These are phyloP conservation scores for Lamellibrachia columna DNA, from an alignment of 2,888 invertebrate genomes.

Conservation along the genomic window DNA sequence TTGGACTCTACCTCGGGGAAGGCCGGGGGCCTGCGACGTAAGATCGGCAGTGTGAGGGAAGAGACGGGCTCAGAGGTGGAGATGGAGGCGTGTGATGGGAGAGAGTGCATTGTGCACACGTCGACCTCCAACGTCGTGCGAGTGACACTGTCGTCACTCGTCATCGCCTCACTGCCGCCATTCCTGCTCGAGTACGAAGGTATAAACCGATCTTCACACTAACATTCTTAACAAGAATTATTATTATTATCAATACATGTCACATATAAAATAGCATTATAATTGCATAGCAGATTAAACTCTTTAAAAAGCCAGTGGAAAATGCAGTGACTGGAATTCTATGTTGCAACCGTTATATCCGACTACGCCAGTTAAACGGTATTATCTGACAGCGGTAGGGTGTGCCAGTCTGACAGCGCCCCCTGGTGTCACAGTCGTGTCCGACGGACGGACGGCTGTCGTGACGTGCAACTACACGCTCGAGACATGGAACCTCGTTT, in stretches of 20 bases:
- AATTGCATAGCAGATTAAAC: no score
- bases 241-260: neutral
- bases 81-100: constrained; percentile 7
- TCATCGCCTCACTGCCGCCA: neutral
- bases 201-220: neutral
- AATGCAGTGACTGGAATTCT: no score
- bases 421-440: constrained; percentile 25
- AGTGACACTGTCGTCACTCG: neutral
- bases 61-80: neutral
- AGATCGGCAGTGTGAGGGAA: constrained; percentile 25
- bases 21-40: constrained; percentile 13
- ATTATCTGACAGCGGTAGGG: constrained; percentile 23
- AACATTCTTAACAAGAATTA: neutral
- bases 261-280: no score
- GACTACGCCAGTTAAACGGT: neutral
- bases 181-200: constrained; percentile 34
- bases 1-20: neutral
- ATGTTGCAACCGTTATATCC: neutral
- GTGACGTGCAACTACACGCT: constrained; percentile 29
- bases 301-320: no score
- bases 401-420: constrained; percentile 24
- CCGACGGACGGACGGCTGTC: constrained; percentile 26
- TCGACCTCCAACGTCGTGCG: neutral
- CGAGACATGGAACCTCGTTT: neutral
- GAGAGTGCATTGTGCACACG: neutral